Evolutionary conservation across 2,888 invertebrate species (phyloP).

Genomic region (Leucophenga maculata): DNA sequence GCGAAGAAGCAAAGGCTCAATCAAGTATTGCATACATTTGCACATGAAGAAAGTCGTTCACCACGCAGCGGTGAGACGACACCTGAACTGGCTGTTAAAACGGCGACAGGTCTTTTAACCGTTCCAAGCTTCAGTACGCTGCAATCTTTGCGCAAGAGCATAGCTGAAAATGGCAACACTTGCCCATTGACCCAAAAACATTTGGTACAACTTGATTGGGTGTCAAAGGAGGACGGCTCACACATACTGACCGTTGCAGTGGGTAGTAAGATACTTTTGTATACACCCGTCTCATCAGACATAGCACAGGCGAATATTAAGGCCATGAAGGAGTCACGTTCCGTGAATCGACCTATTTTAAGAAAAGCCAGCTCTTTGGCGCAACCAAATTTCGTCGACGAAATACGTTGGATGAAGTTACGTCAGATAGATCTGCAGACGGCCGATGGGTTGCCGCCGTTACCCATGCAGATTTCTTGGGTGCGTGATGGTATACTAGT

Average conservation of each 20-base stretch:
- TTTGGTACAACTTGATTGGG: slow-evolving; percentile 97
- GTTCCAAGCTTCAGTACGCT: slow-evolving; percentile 93
- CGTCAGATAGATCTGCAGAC: slow-evolving; percentile 91
- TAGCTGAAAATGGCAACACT: slow-evolving; percentile 92
- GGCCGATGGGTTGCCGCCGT: slow-evolving; percentile 94
- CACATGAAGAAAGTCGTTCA: slow-evolving; percentile 81
- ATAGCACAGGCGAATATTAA: slow-evolving; percentile 95
- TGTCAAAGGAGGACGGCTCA: slow-evolving; percentile 98
- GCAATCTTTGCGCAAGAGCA: slow-evolving; percentile 88
- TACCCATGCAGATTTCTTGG: slow-evolving; percentile 99
- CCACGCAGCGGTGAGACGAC: slow-evolving; percentile 74
- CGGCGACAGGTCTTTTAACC: slow-evolving; percentile 76
- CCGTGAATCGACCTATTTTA: slow-evolving; percentile 86
- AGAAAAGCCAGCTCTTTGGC: slow-evolving; percentile 93
- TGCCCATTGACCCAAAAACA: slow-evolving; percentile 93
- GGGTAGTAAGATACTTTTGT: slow-evolving; percentile 92
- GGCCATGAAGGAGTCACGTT: slow-evolving; percentile 90
- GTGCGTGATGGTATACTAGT: slow-evolving; percentile 97
- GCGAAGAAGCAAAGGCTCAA: slow-evolving; percentile 88
- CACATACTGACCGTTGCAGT: slow-evolving; percentile 97
- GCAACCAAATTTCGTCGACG: slow-evolving; percentile 90
- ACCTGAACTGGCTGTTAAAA: slow-evolving; percentile 66
- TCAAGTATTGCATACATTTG: slow-evolving; percentile 86
- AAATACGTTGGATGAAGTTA: slow-evolving; percentile 97
- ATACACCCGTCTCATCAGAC: slow-evolving; percentile 94